Evolutionary conservation across 2,113 vertebrate species (phyloP), one percentile per base, ranked within the genome.

Genomic region (Microcebus jonahi): DNA sequence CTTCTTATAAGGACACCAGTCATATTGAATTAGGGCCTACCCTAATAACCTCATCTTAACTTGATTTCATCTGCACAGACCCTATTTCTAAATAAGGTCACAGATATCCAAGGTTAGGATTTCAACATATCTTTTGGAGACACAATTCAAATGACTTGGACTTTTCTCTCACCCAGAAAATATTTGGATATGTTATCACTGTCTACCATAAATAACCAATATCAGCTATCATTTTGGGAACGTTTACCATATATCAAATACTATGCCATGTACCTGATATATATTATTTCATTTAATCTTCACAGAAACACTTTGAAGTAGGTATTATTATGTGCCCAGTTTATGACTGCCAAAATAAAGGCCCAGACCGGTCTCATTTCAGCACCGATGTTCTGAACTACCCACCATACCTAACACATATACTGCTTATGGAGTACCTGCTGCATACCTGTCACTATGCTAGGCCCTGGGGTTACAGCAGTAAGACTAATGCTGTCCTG

Each of bases 121-220:
- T 96, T 96, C 50, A 67, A n/a, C 75, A 14, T 55, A 39, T 68
- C 65, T 94, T 67, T 8, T 15, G 14, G 0, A 8, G 3, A 53
- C 29, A 67, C 53, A 71, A 50, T 88, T 76, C 59, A 63, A 79
- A 45, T 90, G 45, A 45, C 39, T 79, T 90, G 50, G 45, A 34
- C 76, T 88, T 77, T 91, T 83, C 48, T 93, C 61, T 48, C 11
- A 83, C 76, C 36, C n/a, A 70, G 82, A 91, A 93, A 77, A 93
- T 55, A 71, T 63, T 11, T 90, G 76, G 10, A 0, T 59, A 53
- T 31, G 1, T 61, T 70, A 14, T 23, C 55, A 31, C 34, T 73
- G 3, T 59, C 29, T 57, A 93, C 67, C 50, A 17, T 39, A 70
- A 81, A 36, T 55, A 36, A 86, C 9, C 34, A 75, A 1, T 8